Evolutionary conservation across 2,797 vertebrate genomes (phyloP), one percentile per base, ranked within the genome.

Genomic region (Enteromius fasciolatus): DNA sequence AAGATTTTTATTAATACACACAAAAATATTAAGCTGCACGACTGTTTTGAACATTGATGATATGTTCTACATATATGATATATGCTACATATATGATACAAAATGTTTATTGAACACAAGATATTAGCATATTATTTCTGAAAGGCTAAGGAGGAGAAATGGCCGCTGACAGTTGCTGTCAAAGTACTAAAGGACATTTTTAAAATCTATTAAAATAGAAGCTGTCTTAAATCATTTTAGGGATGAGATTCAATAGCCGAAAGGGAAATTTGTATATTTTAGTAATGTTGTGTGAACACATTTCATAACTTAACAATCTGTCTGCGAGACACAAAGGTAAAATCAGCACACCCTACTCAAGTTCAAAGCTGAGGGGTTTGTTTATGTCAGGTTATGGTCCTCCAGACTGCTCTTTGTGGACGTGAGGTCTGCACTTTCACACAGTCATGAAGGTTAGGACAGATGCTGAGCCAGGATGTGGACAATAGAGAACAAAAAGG

Each of bases 401-500:
- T 66, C 50, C 25, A 3, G 78, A 78, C 57, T 44, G 57, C 72
- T 80, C 61, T 75, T 52, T 82, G 57, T 82, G 66, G 25, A 52
- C 15, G 15, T 57, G 81, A 57, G 57, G 46, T 76, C 64, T 72
- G 50, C 70, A 28, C 72, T 84, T 83, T 87, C 82, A 84, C 86
- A 87, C 83, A 85, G 33, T 54, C 59, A 28, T 67, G 68, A 72
- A 77, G 81, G 20, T 83, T 78, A 15, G 28, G 72, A 72, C 83
- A 90, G 91, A 91, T 91, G 87, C 82, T 82, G 52, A 67, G 54
- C 54, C 57, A 36, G 41, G 57, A 54, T n/a, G 44, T 68, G 82
- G 59, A 84, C 76, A 84, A 86, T 81, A 41, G 79, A 84, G 78
- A 77, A 78, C 31, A 87, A 39, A 84, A 44, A 81, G 17, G 33